These are phyloP conservation scores for Stenolophus ochropezus DNA, from an alignment of 2,888 invertebrate species.

Conservation along the genomic window DNA sequence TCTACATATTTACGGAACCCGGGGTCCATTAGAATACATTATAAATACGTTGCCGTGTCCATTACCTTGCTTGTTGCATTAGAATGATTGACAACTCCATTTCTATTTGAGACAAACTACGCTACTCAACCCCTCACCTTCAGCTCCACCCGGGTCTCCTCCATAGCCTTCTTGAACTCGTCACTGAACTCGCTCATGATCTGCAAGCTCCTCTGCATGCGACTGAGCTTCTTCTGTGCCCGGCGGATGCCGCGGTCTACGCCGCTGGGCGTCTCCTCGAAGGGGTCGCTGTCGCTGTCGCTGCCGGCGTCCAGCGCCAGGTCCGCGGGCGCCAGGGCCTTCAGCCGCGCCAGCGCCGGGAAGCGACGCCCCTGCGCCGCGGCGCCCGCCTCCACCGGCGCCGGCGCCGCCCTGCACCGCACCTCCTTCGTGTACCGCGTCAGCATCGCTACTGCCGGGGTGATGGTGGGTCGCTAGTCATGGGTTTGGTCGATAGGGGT, in stretches of 20 bases:
- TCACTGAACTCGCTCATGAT: slow-evolving; percentile 50
- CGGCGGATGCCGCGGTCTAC: slow-evolving; percentile 7
- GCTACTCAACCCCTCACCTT: slow-evolving; percentile 1
- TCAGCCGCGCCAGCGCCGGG: slow-evolving; percentile 12
- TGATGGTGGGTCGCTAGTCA: no score
- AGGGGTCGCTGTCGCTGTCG: slow-evolving; percentile 53
- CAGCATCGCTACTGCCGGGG: no score
- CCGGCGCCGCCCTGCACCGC: slow-evolving; percentile 1
- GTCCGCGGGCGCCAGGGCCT: slow-evolving; percentile 32
- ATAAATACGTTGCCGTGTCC: no score
- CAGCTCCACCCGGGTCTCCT: slow-evolving; percentile 49
- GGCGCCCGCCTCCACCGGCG: no score
- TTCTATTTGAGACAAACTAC: neutral
- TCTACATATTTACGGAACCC: no score
- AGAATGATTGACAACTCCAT: no score
- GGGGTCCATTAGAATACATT: no score
- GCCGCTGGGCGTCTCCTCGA: slow-evolving; percentile 29
- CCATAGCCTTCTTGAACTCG: slow-evolving; percentile 46
- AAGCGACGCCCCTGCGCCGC: neutral
- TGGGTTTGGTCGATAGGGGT: no score
- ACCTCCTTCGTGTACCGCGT: slow-evolving; percentile 50
- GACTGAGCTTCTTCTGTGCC: slow-evolving; percentile 32
- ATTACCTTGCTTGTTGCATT: no score
- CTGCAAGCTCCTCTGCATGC: slow-evolving; percentile 24
- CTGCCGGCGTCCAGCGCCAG: slow-evolving; percentile 33